These are phyloP conservation scores for Melangyna quadrimaculata DNA, from an alignment of 2,888 invertebrate species.

Conservation along the genomic window DNA sequence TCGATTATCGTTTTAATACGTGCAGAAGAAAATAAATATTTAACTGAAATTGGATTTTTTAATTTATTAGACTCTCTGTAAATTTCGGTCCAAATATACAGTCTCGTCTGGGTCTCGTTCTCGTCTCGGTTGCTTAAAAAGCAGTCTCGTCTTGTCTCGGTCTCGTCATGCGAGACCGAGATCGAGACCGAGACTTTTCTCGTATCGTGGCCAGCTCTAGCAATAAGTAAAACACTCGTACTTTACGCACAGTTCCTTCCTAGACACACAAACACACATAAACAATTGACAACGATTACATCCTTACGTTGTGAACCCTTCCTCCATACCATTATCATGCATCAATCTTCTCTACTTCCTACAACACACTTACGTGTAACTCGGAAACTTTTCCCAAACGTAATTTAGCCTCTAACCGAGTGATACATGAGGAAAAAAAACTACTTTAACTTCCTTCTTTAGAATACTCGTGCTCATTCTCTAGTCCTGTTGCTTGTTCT, in stretches of 20 bases:
- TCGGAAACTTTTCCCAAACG: constrained; percentile 10
- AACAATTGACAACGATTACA: not conserved
- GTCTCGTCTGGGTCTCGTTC: no score
- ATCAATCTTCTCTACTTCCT: constrained; percentile 1
- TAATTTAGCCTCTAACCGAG: constrained; percentile 34
- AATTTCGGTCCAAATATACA: no score
- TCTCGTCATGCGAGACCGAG: no score
- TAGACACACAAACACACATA: not conserved
- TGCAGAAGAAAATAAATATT: no score
- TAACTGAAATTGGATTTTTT: no score
- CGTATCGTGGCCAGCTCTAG: no score
- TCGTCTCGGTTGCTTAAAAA: no score
- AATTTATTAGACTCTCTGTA: no score
- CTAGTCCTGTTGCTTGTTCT: not conserved
- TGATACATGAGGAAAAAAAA: constrained; percentile 13
- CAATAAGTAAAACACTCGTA: no score
- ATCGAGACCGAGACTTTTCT: no score
- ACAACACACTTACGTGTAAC: not conserved
- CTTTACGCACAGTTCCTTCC: not conserved
- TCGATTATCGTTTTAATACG: no score
- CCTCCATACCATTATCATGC: not conserved
- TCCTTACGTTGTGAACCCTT: not conserved
- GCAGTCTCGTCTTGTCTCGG: no score
- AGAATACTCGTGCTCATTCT: not conserved
- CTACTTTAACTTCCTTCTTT: constrained; percentile 13